Base-by-base conservation (phyloP, 2,888 invertebrate species). In the Diaphora mendica region DNA sequence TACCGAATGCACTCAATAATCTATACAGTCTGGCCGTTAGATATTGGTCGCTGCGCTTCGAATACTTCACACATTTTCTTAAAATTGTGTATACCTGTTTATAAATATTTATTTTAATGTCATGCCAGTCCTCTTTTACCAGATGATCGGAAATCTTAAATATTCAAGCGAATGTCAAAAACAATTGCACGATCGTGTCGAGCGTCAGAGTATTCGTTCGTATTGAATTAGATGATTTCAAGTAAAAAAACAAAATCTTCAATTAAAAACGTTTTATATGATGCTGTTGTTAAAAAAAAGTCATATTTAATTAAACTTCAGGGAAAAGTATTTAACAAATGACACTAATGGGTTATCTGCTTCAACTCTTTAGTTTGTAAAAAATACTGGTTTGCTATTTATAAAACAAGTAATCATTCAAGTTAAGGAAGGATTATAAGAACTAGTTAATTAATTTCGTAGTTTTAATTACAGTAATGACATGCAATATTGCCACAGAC, bases 1-100 rank as follows among this genome's bases (percentile, higher is more conserved):
- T 91, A 91, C 89, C 89, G 89, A 94, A 93, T 91, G 91, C 91
- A 89, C 88, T 87, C 88, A 90, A 89, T 93, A 92, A 93, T 91
- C 89, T 88, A 84, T 91, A 87, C 87, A 90, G 87, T 88, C 17
- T 1, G 68, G 35, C 70, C 30, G 17, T 3, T 51, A 64, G 48
- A 79, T n/a, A 87, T 87, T 91, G 92, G 88, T 78, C 71, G 66
- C 51, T 71, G 68, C 48, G 48, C 20, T 35, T 17, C 42, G 48
- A 35, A 65, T 64, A 69, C 1, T 69, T 23, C 15, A 23, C 26
- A 2, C 42, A 48, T 48, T 39, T 71, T 65, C 20, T 17, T 39
- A 13, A 4, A 70, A 64, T 64, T 4, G 0, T 35, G 7, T 35
- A 5, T 35, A 35, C 5, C 35, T 35, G 35, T 35, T 35, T 35